Conservation (phyloP, 2,888 invertebrate species). For the Apotomis turbidana region DNA sequence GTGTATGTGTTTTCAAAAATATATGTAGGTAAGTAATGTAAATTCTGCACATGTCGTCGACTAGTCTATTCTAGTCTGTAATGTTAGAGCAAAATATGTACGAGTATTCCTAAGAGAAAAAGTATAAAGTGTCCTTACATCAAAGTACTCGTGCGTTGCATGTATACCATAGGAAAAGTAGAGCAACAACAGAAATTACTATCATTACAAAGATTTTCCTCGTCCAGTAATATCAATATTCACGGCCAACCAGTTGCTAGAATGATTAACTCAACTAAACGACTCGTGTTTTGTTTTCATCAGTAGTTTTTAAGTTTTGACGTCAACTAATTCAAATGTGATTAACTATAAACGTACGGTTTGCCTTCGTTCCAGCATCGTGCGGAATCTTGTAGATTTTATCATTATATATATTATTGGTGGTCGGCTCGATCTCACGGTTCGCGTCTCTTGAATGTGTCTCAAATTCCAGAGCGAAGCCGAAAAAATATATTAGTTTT, state of each 20-base stretch:
- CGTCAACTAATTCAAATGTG: slow-evolving; percentile 30
- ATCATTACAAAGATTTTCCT: slow-evolving; percentile 36
- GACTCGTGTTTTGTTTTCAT: slow-evolving; percentile 25
- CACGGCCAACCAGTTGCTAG: slow-evolving; percentile 21
- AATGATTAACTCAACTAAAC: slow-evolving; percentile 23
- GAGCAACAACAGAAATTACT: slow-evolving; percentile 22
- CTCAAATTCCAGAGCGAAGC: too few species aligned
- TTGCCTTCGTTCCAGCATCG: slow-evolving; percentile 5
- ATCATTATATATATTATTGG: neutral
- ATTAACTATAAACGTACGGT: neutral
- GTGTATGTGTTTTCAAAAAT: too few species aligned
- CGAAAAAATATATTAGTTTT: too few species aligned
- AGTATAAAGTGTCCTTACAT: neutral
- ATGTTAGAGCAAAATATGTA: too few species aligned
- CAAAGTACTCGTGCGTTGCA: neutral
- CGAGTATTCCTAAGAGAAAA: too few species aligned
- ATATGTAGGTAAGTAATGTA: too few species aligned
- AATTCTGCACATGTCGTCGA: too few species aligned
- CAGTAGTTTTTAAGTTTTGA: slow-evolving; percentile 26
- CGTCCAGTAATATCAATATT: slow-evolving; percentile 25
- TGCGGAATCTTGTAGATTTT: neutral
- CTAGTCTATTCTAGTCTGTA: too few species aligned
- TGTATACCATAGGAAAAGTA: slow-evolving; percentile 16
- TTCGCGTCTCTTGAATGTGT: neutral
- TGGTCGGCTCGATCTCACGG: neutral